Base-by-base conservation (phyloP, 2,113 vertebrate genomes). In the Egretta garzetta region DNA sequence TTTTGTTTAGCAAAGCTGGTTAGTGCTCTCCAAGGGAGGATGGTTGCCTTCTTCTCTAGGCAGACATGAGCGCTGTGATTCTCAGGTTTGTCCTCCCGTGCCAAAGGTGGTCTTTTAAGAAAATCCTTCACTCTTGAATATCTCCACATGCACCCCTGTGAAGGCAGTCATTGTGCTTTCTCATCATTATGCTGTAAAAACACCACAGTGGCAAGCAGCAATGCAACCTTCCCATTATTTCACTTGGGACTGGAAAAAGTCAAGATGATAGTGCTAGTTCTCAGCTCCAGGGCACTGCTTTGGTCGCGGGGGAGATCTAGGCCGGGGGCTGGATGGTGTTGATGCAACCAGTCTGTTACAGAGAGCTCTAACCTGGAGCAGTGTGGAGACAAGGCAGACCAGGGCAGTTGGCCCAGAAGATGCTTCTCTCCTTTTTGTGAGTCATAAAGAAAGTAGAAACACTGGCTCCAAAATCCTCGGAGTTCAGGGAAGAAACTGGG, bases 281-380 rank as follows among this genome's bases (percentile, higher is more conserved):
- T 39, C 68, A 84, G n/a, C 15, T 41, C 37, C 50, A 47, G 37
- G 43, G 24, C 45, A 32, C 37, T 0, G 0, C 75, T 30, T 32
- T 1, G 11, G 27, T 28, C 0, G 0, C 33, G 28, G 24, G 37
- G 20, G 20, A 82, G 16, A 59, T 62, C 47, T 39, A 14, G 23
- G 39, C 41, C 27, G 32, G 35, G 9, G 35, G 13, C 32, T 49
- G 53, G 9, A 13, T 27, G 11, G 37, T 14, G 24, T 64, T 41
- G 49, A 20, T 77, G 19, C 59, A 77, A 3, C 55, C 50, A n/a
- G 52, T 59, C 43, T 86, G 50, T 58, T 64, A 41, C 19, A 30
- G 39, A 67, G 32, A 79, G 39, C 77, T 12, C 30, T 43, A 41
- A 35, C 18, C 14, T 67, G 16, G 43, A 70, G 37, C 27, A 22